phyloP scores from a whole-genome alignment of 2,113 vertebrate genomes.

The Gymnarchus niloticus region DNA sequence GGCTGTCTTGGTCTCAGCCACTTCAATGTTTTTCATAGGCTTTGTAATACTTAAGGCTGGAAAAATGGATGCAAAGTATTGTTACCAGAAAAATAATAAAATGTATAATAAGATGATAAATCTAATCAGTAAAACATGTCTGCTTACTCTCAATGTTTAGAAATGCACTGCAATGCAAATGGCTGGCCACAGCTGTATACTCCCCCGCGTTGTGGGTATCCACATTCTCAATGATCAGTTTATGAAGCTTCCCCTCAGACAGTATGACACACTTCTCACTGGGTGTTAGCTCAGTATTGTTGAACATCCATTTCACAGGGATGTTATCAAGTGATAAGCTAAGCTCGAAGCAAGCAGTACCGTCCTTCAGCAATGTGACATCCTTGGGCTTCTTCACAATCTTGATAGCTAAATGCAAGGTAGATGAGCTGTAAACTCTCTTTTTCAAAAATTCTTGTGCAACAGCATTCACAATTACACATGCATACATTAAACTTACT shows the following conservation, averaged over 20 bases:
- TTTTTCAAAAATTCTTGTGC: not conserved
- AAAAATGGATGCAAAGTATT: not conserved
- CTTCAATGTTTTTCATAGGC: not conserved
- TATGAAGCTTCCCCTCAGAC: slow-evolving; percentile 89
- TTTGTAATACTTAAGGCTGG: slow-evolving; percentile 2
- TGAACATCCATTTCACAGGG: slow-evolving; percentile 88
- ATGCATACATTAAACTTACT: slow-evolving; percentile 65
- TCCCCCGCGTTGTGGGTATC: slow-evolving; percentile 74
- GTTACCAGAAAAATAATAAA: not conserved
- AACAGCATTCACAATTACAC: not conserved
- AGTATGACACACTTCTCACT: slow-evolving; percentile 73
- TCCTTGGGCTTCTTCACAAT: slow-evolving; percentile 95
- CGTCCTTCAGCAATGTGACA: slow-evolving; percentile 82
- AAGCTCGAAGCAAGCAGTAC: slow-evolving; percentile 80
- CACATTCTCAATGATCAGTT: slow-evolving; percentile 78
- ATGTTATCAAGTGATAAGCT: slow-evolving; percentile 88
- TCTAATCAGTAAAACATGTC: not conserved
- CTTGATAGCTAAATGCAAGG: slow-evolving; percentile 75
- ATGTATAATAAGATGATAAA: slow-evolving; percentile 3
- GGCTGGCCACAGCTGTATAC: slow-evolving; percentile 78
- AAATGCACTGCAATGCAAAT: slow-evolving; percentile 79
- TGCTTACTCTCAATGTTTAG: slow-evolving; percentile 84
- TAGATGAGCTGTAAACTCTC: slow-evolving; percentile 6
- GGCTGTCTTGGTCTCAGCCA: slow-evolving; percentile 14
- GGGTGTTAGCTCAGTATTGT: slow-evolving; percentile 72